Conservation (phyloP, 2,888 invertebrate species). For the Chymomyza fuscimana region DNA sequence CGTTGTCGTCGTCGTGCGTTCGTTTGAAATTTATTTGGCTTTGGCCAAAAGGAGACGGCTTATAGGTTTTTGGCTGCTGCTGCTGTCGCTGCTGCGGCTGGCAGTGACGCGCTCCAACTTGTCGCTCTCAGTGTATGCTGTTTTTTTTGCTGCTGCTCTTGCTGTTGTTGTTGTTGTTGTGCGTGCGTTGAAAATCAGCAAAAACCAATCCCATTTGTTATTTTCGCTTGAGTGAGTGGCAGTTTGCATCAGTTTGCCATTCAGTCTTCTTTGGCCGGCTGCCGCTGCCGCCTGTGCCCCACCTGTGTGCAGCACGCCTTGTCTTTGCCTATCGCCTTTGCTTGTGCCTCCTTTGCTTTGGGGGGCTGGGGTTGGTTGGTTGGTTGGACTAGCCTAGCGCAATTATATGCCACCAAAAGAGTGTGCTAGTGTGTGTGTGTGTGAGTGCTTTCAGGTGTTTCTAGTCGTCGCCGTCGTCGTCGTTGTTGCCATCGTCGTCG, state of each 20-base stretch:
- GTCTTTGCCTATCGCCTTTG: constrained; percentile 8
- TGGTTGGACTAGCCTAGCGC: neutral
- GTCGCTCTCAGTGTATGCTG: constrained; percentile 32
- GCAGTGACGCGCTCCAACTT: constrained; percentile 45
- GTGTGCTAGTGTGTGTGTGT: constrained; percentile 21
- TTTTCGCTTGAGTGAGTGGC: constrained; percentile 79
- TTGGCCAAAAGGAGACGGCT: constrained; percentile 79
- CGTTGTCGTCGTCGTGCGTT: constrained; percentile 44
- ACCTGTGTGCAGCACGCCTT: constrained; percentile 59
- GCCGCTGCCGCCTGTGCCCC: constrained; percentile 33
- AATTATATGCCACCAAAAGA: too few relatives aligned
- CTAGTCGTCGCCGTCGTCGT: constrained; percentile 39
- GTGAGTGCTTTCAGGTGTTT: constrained; percentile 62
- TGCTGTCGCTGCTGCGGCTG: constrained; percentile 42
- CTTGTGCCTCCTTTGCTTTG: neutral
- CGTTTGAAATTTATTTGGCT: constrained; percentile 78
- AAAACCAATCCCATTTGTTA: constrained; percentile 81
- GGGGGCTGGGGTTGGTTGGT: constrained; percentile 15
- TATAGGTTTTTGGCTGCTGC: constrained; percentile 70
- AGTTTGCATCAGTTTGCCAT: constrained; percentile 77
- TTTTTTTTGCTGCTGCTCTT: constrained; percentile 22
- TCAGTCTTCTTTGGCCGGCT: constrained; percentile 60
- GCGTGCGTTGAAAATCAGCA: constrained; percentile 76
- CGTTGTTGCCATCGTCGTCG: neutral
- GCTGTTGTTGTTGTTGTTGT: constrained; percentile 38